These are phyloP conservation scores for Chroicocephalus ridibundus DNA, from an alignment of 2,113 vertebrate genomes.

Conservation along the genomic window DNA sequence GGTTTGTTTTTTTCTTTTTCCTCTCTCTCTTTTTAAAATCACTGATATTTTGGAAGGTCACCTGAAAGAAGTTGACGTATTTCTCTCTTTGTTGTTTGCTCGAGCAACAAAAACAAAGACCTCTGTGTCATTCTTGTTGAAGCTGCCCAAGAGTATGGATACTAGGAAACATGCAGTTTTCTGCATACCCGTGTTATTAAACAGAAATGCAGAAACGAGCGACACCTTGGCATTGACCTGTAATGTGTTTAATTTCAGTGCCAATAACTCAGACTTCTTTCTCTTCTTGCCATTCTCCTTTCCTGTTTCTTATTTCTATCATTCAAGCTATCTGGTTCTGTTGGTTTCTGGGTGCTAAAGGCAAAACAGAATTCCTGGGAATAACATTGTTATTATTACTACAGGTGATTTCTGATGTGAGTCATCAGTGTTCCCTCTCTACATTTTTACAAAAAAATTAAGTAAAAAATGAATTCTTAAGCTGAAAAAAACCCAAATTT, in stretches of 20 bases:
- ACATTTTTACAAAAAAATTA: background rate
- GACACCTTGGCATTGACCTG: background rate
- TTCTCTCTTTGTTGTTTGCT: background rate
- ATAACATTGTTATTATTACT: background rate
- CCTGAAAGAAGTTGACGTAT: background rate
- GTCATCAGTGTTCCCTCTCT: background rate
- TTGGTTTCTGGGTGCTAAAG: background rate
- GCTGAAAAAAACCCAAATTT: accelerated
- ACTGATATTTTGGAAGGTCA: background rate
- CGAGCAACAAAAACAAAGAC: background rate
- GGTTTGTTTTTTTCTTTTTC: background rate
- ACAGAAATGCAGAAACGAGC: background rate
- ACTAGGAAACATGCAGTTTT: background rate
- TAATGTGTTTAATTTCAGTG: background rate
- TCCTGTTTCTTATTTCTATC: background rate
- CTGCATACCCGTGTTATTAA: background rate
- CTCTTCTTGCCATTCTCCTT: background rate
- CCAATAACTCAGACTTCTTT: background rate
- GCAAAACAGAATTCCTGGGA: background rate
- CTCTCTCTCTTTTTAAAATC: background rate
- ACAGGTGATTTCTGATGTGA: background rate
- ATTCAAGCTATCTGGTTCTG: background rate
- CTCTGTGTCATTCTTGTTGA: background rate
- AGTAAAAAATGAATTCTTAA: background rate
- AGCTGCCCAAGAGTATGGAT: background rate